Base-by-base conservation (phyloP, 2,888 invertebrate genomes). In the Leucophenga montana region DNA sequence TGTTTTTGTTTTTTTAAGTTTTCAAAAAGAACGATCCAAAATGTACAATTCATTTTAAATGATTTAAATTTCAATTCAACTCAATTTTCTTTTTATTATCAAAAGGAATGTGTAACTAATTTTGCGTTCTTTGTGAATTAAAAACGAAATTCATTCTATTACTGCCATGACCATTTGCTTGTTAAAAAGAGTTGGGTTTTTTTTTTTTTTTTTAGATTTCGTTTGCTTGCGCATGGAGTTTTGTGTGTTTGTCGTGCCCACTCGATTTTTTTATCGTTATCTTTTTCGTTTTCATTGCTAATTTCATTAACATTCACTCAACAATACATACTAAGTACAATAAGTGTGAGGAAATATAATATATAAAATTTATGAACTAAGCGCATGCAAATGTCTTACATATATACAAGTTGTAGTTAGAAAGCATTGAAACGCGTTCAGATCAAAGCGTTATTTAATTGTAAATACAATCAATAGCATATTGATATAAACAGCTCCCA, bases 271-370 rank as follows among this genome's bases (percentile, higher is more conserved):
- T 66, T 75, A 73, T 73, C 33, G 70, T 70, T 77, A 70, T 31
- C 8, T 67, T 68, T 73, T 61, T 66, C 53, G 16, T 68, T 71
- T 73, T 73, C 66, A 13, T 46, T 75, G 18, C n/a, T 53, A 16
- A 18, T 53, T 53, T 66, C 22, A 39, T 67, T 11, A 62, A 50
- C 66, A 48, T 33, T 16, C 64, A 71, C 57, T 71, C 68, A 68
- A 53, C 53, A 18, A 53, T 53, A 53, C 56, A 57, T 73, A 61
- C 33, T 68, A 62, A 71, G 66, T 74, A 76, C 77, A 72, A 74
- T 39, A 11, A 39, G 71, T 71, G 71, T 75, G 73, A 77, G 71
- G 72, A 75, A 77, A 79, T 72, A 74, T 70, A 65, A 69, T 67
- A 73, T 50, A 48, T 68, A n/a, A 48, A 22, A 59, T 59, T 59